Evolutionary conservation across 2,797 vertebrate genomes (phyloP).

Genomic region (Nannoperca obscura): DNA sequence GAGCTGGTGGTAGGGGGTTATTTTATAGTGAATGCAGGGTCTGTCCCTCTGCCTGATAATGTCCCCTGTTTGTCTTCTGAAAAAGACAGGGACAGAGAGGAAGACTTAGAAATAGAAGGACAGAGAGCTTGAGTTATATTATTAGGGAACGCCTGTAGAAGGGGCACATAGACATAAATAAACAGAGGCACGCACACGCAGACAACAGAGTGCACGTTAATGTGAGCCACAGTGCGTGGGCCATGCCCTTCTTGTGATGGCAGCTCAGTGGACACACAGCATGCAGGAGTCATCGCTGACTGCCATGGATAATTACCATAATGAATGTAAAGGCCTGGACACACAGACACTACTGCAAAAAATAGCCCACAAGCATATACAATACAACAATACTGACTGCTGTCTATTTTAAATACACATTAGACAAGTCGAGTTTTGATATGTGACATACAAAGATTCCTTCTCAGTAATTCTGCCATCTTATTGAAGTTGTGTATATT

Average conservation of each 20-base stretch:
- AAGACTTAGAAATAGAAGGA: constrained; percentile 40
- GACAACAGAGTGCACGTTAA: constrained; percentile 29
- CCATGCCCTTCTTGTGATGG: constrained; percentile 59
- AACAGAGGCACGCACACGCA: constrained; percentile 19
- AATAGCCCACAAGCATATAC: constrained; percentile 46
- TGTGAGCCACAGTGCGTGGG: constrained; percentile 45
- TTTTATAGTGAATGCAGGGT: constrained; percentile 69
- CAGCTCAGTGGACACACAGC: constrained; percentile 68
- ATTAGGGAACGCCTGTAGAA: constrained; percentile 53
- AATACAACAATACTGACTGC: constrained; percentile 44
- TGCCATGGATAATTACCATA: constrained; percentile 78
- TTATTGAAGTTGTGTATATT: constrained; percentile 19
- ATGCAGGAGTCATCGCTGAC: constrained; percentile 70
- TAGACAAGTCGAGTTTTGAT: constrained; percentile 26
- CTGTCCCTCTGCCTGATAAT: constrained; percentile 66
- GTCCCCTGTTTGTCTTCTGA: constrained; percentile 65
- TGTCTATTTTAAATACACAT: constrained; percentile 50
- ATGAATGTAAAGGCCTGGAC: constrained; percentile 72
- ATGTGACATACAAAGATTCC: constrained; percentile 1
- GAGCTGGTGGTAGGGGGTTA: constrained; percentile 58
- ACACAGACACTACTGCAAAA: constrained; percentile 47
- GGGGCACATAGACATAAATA: constrained; percentile 43
- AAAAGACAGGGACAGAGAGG: constrained; percentile 28
- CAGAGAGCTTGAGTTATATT: constrained; percentile 53
- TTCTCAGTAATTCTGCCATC: constrained; percentile 5